Evolutionary conservation across 2,888 invertebrate genomes (phyloP), one percentile per base, ranked within the genome.

Genomic region (Rhagonycha fulva): DNA sequence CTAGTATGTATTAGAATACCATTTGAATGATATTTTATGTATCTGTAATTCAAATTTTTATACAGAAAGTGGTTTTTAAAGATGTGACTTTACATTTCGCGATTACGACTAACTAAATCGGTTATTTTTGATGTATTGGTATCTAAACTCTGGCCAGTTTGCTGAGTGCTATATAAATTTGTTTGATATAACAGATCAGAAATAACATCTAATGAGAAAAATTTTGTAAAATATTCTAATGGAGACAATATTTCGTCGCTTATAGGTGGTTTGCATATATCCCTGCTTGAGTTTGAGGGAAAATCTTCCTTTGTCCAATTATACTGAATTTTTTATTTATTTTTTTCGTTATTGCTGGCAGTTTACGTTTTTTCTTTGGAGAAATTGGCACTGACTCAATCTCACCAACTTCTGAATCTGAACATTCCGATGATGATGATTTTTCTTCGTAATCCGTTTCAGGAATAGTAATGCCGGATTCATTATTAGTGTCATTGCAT

Each of bases 151-250:
- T n/a, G n/a, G n/a, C 73, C 71, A n/a, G 47, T 68, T 30, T 26
- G 23, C 68, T 79, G 71, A 14, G 70, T 69, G 32, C 75, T 72
- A 67, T 78, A 77, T 62, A 75, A 68, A 68, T 78, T 78, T 1
- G 75, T 78, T 70, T 78, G 66, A 11, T 71, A 19, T 12, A 71
- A 72, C 23, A 78, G 71, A 47, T 71, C 32, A n/a, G 68, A 19
- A n/a, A 72, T 67, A 14, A 74, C 23, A 69, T 74, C 74, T 19
- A 69, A 11, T 26, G 71, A 71, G 62, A 76, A 71, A 28, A 78
- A 68, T 23, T 74, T 69, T 24, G 67, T 66, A 71, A 76, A 76
- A 61, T 76, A 76, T 70, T 76, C 73, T 14, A 69, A 73, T 24
- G 72, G 70, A 61, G 1, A 11, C 5, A n/a, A 7, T 24, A 61